phyloP scores from a whole-genome alignment of 2,113 vertebrate species.

The Oryzias curvinotus region DNA sequence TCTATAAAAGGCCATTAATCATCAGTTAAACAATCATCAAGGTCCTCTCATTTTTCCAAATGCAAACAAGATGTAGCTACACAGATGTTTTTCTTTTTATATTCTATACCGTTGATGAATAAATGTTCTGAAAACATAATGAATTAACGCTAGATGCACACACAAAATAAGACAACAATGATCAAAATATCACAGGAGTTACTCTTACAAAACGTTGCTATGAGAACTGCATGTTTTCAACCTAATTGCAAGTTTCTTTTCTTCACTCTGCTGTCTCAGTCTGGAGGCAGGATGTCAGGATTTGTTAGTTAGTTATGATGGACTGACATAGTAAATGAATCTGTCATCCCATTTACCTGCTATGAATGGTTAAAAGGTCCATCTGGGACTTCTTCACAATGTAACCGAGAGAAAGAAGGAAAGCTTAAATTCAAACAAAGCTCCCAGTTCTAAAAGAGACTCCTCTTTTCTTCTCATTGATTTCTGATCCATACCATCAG shows the following conservation, averaged over 20 bases:
- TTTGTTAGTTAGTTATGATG: constrained; percentile 28
- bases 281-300: constrained; percentile 27
- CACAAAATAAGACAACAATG: constrained; percentile 56
- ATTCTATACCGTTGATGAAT: not conserved
- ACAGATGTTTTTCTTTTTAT: not conserved
- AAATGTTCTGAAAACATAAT: constrained; percentile 54
- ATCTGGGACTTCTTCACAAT: not conserved
- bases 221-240: constrained; percentile 34
- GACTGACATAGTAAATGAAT: constrained; percentile 68
- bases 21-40: no score
- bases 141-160: constrained; percentile 59
- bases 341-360: constrained; percentile 66
- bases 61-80: no score
- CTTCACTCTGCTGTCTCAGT: constrained; percentile 1
- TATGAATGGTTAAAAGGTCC: constrained; percentile 57
- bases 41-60: no score
- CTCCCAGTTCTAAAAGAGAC: constrained; percentile 35
- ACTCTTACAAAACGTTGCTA: constrained; percentile 1
- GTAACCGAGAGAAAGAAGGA: constrained; percentile 23
- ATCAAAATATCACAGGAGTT: constrained; percentile 38
- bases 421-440: constrained; percentile 22
- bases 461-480: constrained; percentile 20
- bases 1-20: no score
- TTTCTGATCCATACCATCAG: constrained; percentile 34
- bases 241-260: constrained; percentile 27